phyloP scores from a whole-genome alignment of 2,113 vertebrate genomes.

The Sprattus sprattus region DNA sequence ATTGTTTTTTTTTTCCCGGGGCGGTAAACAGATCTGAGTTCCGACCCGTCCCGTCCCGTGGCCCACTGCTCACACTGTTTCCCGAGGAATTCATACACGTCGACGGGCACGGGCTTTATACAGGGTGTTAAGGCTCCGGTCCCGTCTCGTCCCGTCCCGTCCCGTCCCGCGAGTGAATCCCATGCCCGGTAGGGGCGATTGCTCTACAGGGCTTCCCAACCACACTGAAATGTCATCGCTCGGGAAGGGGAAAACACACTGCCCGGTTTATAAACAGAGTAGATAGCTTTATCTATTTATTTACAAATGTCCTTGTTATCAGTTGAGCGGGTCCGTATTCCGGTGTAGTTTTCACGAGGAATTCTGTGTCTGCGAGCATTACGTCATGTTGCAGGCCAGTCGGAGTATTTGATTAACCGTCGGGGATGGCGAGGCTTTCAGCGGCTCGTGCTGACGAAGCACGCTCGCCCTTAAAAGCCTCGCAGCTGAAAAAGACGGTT shows the following conservation, averaged over 20 bases:
- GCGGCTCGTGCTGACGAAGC: constrained; percentile 78
- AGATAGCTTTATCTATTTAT: too few species aligned
- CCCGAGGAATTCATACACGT: too few species aligned
- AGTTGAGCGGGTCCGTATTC: neutral
- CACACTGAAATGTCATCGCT: too few species aligned
- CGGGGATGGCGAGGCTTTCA: constrained; percentile 72
- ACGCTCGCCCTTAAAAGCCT: constrained; percentile 58
- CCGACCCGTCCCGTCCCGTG: too few species aligned
- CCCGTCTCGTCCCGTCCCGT: neutral
- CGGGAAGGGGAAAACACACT: too few species aligned
- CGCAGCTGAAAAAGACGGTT: constrained; percentile 50
- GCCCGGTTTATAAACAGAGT: too few species aligned
- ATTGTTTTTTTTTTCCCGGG: neutral
- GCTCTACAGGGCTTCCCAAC: too few species aligned
- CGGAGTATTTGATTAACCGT: constrained; percentile 82
- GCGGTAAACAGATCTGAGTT: too few species aligned
- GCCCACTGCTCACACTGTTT: too few species aligned
- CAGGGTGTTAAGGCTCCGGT: neutral
- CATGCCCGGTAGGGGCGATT: too few species aligned
- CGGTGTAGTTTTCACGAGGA: constrained; percentile 32
- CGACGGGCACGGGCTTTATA: too few species aligned
- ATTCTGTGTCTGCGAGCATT: constrained; percentile 64
- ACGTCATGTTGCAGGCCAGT: constrained; percentile 93
- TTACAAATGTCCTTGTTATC: neutral
- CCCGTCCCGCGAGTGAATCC: neutral